A percentile compares a stretch with the other conserved stretches of the same genome.
Evolutionary conservation across 2,113 vertebrate species (phyloP).

Genomic region (Gymnogyps californianus): DNA sequence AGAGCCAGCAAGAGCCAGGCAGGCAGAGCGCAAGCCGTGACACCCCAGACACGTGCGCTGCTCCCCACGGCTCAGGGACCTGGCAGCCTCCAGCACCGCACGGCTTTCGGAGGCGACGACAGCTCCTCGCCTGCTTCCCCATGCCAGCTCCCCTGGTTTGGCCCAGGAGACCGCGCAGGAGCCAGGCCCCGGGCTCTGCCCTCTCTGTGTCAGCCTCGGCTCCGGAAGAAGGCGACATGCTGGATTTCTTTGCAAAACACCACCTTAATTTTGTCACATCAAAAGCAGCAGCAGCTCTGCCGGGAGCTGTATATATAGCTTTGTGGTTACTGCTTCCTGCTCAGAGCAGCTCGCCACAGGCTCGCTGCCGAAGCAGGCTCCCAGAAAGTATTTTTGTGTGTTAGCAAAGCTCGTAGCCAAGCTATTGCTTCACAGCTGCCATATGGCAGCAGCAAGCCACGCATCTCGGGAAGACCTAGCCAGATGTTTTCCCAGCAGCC

Average conservation of each 20-base stretch:
- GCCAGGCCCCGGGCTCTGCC: neutral
- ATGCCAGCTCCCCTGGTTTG: fast-evolving
- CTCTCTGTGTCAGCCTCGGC: neutral
- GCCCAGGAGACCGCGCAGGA: neutral
- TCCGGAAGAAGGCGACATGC: neutral
- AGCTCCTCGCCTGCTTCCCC: neutral
- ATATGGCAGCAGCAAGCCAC: neutral
- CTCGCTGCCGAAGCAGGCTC: neutral
- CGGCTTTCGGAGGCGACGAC: fast-evolving
- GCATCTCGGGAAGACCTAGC: fast-evolving
- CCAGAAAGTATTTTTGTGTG: neutral
- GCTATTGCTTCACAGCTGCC: neutral
- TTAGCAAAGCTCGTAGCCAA: neutral
- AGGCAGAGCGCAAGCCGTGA: neutral
- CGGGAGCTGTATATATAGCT: conserved; percentile 4
- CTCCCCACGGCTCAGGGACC: neutral
- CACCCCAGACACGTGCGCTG: neutral
- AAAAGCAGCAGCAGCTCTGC: conserved; percentile 26
- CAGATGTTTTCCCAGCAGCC: neutral
- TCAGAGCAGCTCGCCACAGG: neutral
- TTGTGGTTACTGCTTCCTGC: conserved; percentile 55
- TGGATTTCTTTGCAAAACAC: neutral
- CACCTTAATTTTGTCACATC: conserved; percentile 10
- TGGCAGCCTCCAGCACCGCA: fast-evolving
- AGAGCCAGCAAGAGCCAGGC: neutral